Base-by-base conservation (phyloP, 2,797 vertebrate species). In the Nyctalus aviator region DNA sequence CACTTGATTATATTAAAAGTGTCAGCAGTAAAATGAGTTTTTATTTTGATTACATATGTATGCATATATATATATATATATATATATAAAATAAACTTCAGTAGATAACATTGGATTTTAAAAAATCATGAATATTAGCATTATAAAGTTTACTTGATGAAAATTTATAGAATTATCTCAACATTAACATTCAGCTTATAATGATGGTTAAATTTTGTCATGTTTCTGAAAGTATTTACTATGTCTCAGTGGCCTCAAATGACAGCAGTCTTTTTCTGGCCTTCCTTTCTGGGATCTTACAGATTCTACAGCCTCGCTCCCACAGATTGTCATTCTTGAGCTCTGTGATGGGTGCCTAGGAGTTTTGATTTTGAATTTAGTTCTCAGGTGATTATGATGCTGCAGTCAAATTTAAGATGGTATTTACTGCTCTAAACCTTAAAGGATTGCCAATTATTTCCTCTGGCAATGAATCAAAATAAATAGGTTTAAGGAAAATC, bases 371-470 rank as follows among this genome's bases (percentile, higher is more conserved):
- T 75, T 48, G 27, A 81, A 64, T 44, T 85, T 48, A 69, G 8
- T 94, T 93, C 27, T 82, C 46, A 73, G 35, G 20, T 88, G 66
- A 79, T 93, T 95, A 83, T 88, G 75, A 75, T 85, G 17, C n/a
- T 82, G 3, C 5, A 75, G 13, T 88, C 27, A 77, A 3, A 81
- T 48, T 88, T 78, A 48, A 83, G 71, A 13, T 30, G 62, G 35
- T 71, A 27, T 62, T 91, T 9, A 48, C 18, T 78, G 9, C 30
- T 69, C 92, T 93, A 79, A 84, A 86, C 53, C 35, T 91, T 41
- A 91, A 83, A 90, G 53, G 77, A 32, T 81, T 83, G 17, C 8
- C 25, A 68, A 2, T 78, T 35, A 81, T 81, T 93, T 79, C 35
- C 32, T 93, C 23, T 84, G 85, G 37, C 37, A 77, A 64, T 92